Evolutionary conservation across 2,888 invertebrate species (phyloP).

Genomic region (Pyrrhosoma nymphula): DNA sequence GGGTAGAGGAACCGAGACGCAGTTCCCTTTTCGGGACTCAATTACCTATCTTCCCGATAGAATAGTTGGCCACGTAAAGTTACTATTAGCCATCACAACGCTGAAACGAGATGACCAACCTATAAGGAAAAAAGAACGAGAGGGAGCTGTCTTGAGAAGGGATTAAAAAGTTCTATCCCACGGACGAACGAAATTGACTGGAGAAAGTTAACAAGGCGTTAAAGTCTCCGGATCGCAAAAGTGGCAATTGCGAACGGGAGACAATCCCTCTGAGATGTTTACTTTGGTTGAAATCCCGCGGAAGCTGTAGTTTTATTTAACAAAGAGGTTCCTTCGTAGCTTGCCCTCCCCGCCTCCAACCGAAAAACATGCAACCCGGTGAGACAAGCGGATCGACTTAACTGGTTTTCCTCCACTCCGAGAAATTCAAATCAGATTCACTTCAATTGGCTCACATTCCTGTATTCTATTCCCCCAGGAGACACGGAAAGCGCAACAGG

Average conservation of each 20-base stretch:
- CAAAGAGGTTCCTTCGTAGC: neutral
- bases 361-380: neutral
- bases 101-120: no score
- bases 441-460: constrained; percentile 46
- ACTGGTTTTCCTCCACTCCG: neutral
- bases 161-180: neutral
- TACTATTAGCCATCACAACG: neutral
- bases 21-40: neutral
- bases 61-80: neutral
- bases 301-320: neutral
- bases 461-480: neutral
- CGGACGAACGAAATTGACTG: neutral
- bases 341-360: neutral
- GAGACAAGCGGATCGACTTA: neutral
- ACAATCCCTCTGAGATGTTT: neutral
- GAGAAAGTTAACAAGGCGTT: neutral
- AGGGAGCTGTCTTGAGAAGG: neutral
- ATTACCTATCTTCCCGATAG: neutral
- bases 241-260: neutral
- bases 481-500: constrained; percentile 44
- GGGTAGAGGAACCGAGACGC: neutral
- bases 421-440: constrained; percentile 28
- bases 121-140: no score
- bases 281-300: neutral
- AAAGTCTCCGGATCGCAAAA: neutral